phyloP scores from a whole-genome alignment of 2,113 vertebrate species.

The Tonatia bakeri region DNA sequence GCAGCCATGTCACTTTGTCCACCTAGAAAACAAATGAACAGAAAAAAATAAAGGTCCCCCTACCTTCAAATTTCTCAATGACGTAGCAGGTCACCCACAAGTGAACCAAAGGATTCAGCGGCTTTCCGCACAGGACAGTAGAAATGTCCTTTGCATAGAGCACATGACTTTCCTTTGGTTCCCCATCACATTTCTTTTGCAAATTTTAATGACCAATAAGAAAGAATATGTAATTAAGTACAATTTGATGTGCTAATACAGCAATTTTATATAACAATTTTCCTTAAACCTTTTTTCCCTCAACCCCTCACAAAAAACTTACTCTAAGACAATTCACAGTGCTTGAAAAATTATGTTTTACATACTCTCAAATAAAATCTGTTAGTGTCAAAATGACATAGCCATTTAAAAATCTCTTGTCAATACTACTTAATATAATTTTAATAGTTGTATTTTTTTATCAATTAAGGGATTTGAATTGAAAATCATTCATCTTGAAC shows the following conservation, averaged over 20 bases:
- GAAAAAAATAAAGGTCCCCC: background rate
- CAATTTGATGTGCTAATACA: background rate
- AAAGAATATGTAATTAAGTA: conserved; percentile 7
- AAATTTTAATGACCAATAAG: conserved; percentile 32
- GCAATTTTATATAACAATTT: conserved; percentile 32
- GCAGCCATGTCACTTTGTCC: background rate
- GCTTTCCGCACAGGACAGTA: background rate
- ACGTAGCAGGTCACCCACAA: background rate
- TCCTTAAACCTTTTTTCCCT: conserved; percentile 25
- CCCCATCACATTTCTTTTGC: background rate
- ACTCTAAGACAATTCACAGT: background rate
- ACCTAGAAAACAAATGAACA: background rate
- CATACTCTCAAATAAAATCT: conserved; percentile 61
- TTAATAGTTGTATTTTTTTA: conserved; percentile 65
- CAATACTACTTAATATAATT: conserved; percentile 69
- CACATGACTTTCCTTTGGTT: background rate
- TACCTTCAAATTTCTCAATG: background rate
- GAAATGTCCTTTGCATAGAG: background rate
- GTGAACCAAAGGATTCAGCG: background rate
- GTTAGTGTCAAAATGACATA: conserved; percentile 62
- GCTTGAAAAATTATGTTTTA: conserved; percentile 47
- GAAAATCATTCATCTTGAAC: conserved; percentile 74
- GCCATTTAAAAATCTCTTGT: conserved; percentile 68
- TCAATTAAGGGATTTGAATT: conserved; percentile 69
- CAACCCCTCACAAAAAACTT: background rate